Base-by-base conservation (phyloP, 2,797 vertebrate genomes). In the Myotis daubentonii region DNA sequence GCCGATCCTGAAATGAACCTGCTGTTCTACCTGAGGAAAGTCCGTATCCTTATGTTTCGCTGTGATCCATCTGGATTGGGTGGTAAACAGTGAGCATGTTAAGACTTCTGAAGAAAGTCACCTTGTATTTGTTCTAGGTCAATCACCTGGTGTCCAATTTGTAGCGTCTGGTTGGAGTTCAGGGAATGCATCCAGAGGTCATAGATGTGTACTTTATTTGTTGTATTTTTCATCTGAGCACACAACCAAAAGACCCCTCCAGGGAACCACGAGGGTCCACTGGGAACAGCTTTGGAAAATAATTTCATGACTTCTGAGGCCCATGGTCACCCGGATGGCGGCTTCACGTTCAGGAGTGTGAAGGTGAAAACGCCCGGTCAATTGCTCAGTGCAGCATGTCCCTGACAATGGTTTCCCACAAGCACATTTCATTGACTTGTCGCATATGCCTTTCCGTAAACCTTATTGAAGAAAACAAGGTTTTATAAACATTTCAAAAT, bases 1-100 rank as follows among this genome's bases (percentile, higher is more conserved):
- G 98, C 98, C 1, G 99, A 99, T 92, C 99, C 99, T 12, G 99
- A 99, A 79, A 98, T 98, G 2, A 98, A 96, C 97, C 98, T 99
- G n/a, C 81, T 99, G 38, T 96, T 98, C 95, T 99, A 99, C 93
- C 94, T 99, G 94, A 98, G 99, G 88, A 98, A 98, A 86, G 98
- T 90, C 36, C 70, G 97, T 99, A 99, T 99, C 98, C 98, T 98
- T 98, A 93, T 55, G 49, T 94, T 79, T 47, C 4, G 5, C 41
- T 83, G 19, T 22, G 33, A 19, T 71, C 5, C 0, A 0, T 57
- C 49, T 65, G 28, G 23, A 8, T 25, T 47, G n/a, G 72, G 25
- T 15, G 47, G 51, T 38, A 30, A 55, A 87, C 68, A 3, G 28
- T 33, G 33, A 78, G 10, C 36, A 13, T 68, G 53, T 41, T 89